Evolutionary conservation across 2,113 vertebrate species (phyloP).

Genomic region (Natator depressus): DNA sequence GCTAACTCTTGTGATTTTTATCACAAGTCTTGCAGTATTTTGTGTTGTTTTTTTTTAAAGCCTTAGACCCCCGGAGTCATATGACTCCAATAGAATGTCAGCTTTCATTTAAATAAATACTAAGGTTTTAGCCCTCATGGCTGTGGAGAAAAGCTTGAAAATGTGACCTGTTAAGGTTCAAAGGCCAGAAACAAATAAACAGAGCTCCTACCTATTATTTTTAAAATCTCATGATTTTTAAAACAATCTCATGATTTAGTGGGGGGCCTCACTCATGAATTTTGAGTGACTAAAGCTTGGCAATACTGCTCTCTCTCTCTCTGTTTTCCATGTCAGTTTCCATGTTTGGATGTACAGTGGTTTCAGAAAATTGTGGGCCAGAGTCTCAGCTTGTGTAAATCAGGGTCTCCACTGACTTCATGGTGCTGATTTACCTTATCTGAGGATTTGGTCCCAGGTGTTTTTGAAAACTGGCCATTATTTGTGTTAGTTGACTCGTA

Average conservation of each 20-base stretch:
- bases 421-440: background rate
- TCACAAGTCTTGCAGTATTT: too few relatives aligned
- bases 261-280: background rate
- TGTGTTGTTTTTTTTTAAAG: too few relatives aligned
- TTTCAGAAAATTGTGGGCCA: background rate
- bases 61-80: too few relatives aligned
- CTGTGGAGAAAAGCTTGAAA: background rate
- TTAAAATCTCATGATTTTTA: background rate
- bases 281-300: background rate
- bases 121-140: too few relatives aligned
- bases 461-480: background rate
- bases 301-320: background rate
- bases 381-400: background rate
- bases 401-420: background rate
- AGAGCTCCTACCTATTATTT: background rate
- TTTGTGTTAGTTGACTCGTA: background rate
- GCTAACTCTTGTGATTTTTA: background rate
- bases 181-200: background rate
- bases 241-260: background rate
- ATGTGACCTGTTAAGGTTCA: background rate
- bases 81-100: too few relatives aligned
- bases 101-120: too few relatives aligned
- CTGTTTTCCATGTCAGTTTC: background rate
- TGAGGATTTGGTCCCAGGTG: background rate
- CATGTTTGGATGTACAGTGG: background rate